A percentile compares a stretch with the other conserved stretches of the same genome.
These are phyloP conservation scores for Acrocephalus kingi DNA, from an alignment of 2,113 vertebrate genomes.

Conservation along the genomic window DNA sequence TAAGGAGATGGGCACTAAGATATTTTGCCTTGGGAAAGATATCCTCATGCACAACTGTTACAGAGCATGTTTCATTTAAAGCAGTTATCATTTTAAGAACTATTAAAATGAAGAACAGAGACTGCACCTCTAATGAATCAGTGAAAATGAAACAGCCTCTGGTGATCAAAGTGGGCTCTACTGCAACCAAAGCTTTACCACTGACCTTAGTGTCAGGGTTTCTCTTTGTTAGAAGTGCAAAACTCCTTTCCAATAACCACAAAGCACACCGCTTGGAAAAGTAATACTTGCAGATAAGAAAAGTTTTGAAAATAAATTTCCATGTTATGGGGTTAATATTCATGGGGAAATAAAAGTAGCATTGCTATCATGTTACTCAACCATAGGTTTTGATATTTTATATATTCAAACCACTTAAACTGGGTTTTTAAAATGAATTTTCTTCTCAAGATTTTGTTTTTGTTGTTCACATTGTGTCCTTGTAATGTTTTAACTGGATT, in stretches of 20 bases:
- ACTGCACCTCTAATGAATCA: not conserved
- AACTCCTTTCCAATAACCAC: not conserved
- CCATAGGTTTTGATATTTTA: not conserved
- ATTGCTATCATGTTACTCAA: not conserved
- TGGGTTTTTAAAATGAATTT: not conserved
- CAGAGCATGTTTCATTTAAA: not conserved
- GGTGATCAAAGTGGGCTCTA: not conserved
- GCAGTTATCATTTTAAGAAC: not conserved
- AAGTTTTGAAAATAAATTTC: not conserved
- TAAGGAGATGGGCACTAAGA: not conserved
- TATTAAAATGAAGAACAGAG: not conserved
- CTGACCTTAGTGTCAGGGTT: not conserved
- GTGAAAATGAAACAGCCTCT: not conserved
- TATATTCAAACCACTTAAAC: not conserved
- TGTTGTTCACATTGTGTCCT: not conserved
- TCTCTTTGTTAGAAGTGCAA: not conserved
- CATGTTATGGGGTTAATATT: not conserved
- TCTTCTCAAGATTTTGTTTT: not conserved
- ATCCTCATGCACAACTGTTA: not conserved
- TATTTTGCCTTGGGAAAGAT: not conserved
- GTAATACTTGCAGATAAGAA: not conserved
- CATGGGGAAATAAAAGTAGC: not conserved
- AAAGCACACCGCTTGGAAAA: not conserved
- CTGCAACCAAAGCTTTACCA: not conserved
- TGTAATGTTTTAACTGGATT: slow-evolving; percentile 34